phyloP scores from a whole-genome alignment of 2,888 invertebrate species.

The Drosophila mercatorum region DNA sequence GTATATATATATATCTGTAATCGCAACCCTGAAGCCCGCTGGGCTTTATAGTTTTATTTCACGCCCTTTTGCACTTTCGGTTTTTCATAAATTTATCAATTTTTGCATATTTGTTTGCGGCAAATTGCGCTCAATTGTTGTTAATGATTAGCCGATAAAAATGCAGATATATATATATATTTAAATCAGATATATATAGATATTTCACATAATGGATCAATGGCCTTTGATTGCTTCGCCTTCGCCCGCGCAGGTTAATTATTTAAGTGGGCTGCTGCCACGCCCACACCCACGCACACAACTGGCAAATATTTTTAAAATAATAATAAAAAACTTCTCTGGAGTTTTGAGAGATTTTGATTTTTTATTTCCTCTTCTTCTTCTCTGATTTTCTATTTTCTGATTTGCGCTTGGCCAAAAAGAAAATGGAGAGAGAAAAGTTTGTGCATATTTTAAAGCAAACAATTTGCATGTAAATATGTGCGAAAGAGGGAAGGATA shows the following conservation, averaged over 20 bases:
- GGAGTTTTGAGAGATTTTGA: conserved; percentile 40
- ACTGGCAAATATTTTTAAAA: background rate
- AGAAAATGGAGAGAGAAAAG: conserved; percentile 40
- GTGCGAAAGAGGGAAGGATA: conserved; percentile 34
- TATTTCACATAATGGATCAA: conserved; percentile 54
- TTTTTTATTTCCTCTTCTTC: conserved; percentile 33
- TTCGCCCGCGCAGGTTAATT: conserved; percentile 60
- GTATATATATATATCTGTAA: background rate
- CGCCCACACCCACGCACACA: conserved; percentile 24
- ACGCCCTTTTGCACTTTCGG: conserved; percentile 54
- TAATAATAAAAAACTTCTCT: conserved; percentile 35
- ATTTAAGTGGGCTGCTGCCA: conserved; percentile 55
- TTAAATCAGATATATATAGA: background rate
- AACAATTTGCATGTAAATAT: conserved; percentile 77
- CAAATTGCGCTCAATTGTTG: conserved; percentile 78
- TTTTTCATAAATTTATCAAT: conserved; percentile 67
- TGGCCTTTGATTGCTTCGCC: conserved; percentile 72
- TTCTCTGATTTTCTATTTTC: conserved; percentile 23
- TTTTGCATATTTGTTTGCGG: conserved; percentile 69
- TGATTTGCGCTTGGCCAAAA: conserved; percentile 32
- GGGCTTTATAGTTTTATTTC: conserved; percentile 63
- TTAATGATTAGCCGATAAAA: conserved; percentile 74
- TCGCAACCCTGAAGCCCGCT: conserved; percentile 1
- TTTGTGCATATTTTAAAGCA: conserved; percentile 77
- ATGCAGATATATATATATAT: conserved; percentile 12